Conservation (phyloP, 2,888 invertebrate genomes). For the Halictus quadricinctus region DNA sequence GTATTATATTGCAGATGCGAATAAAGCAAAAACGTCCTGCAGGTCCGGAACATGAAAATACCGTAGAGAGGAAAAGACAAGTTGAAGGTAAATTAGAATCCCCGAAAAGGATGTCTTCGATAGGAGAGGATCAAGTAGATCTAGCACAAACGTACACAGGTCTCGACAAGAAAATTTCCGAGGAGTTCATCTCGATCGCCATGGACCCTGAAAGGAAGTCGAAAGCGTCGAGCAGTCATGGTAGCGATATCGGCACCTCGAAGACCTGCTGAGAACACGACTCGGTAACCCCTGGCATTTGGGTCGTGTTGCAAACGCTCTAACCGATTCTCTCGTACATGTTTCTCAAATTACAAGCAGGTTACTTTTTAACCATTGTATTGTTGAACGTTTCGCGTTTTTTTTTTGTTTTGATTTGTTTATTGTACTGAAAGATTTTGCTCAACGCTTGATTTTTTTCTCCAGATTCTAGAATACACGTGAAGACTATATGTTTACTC, state of each 20-base stretch:
- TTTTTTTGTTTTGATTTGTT: constrained; percentile 9
- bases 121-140: constrained; percentile 77
- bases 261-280: constrained; percentile 53
- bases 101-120: constrained; percentile 73
- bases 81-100: constrained; percentile 69
- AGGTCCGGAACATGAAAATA: constrained; percentile 70
- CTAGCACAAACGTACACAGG: constrained; percentile 80
- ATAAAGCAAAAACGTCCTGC: constrained; percentile 74
- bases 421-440: constrained; percentile 3
- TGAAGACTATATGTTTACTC: constrained; percentile 2
- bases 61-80: constrained; percentile 69
- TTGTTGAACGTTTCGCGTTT: constrained; percentile 4
- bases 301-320: constrained; percentile 1
- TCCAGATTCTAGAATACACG: not conserved
- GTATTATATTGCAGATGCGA: constrained; percentile 65
- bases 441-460: constrained; percentile 16
- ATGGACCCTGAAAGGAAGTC: constrained; percentile 81
- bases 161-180: constrained; percentile 80
- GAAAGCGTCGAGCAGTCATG: constrained; percentile 77
- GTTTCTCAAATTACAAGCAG: not conserved
- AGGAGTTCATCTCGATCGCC: constrained; percentile 81
- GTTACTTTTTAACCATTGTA: not conserved
- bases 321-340: constrained; percentile 2
- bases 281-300: not conserved
- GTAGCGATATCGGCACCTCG: constrained; percentile 75